These are phyloP conservation scores for Pluvialis apricaria DNA, from an alignment of 2,113 vertebrate genomes.

Conservation along the genomic window DNA sequence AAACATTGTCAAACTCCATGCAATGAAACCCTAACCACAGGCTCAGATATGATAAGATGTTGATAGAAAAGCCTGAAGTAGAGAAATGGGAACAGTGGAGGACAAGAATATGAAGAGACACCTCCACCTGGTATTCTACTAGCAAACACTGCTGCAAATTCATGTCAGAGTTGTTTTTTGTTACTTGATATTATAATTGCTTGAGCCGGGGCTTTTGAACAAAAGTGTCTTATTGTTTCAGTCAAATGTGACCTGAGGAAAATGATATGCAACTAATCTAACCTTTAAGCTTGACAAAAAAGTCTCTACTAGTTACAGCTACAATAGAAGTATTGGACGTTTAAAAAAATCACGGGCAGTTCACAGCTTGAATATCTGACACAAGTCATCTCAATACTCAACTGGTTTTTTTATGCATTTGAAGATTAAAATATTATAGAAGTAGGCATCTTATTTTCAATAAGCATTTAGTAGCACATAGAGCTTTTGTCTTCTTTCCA, in stretches of 20 bases:
- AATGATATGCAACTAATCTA: background rate
- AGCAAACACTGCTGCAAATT: background rate
- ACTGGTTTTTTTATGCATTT: background rate
- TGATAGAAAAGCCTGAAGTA: background rate
- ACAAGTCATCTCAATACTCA: background rate
- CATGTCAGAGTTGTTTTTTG: background rate
- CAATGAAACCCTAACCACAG: background rate
- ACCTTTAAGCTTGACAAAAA: background rate
- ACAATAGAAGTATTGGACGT: background rate
- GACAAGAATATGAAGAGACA: background rate
- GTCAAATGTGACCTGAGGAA: background rate
- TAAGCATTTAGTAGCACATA: background rate
- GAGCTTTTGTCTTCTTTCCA: background rate
- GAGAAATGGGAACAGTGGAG: background rate
- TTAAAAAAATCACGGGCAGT: background rate
- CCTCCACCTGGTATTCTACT: background rate
- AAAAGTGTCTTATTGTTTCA: background rate
- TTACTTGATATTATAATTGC: background rate
- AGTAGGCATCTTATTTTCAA: background rate
- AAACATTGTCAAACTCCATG: background rate
- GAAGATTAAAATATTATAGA: background rate
- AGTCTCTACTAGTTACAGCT: background rate
- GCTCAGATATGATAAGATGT: background rate
- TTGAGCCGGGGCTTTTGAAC: background rate
- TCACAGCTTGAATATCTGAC: background rate